A percentile compares a stretch with the other conserved stretches of the same genome.
Conservation (phyloP, 2,888 invertebrate species). For the Imbricaverruca yamaguchii region DNA sequence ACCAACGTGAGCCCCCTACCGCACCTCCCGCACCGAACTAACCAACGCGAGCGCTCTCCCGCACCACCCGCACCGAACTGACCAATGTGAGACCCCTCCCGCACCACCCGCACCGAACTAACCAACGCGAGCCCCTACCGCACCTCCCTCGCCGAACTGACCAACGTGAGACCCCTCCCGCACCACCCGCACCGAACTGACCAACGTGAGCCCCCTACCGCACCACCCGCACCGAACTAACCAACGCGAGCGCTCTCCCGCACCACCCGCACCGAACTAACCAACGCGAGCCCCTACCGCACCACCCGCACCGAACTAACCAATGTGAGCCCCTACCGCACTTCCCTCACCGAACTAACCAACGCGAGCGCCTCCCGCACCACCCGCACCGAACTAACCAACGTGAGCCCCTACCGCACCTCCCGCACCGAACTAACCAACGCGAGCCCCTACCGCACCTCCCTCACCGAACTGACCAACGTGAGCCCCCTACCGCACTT, state of each 20-base stretch:
- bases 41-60: slow-evolving; percentile 55
- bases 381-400: too few relatives aligned
- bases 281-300: slow-evolving; percentile 51
- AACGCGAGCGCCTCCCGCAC: slow-evolving; percentile 48
- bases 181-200: slow-evolving; percentile 77
- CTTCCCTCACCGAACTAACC: slow-evolving; percentile 79
- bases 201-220: slow-evolving; percentile 52
- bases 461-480: slow-evolving; percentile 79
- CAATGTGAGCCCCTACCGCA: too few relatives aligned
- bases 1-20: too few relatives aligned
- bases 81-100: background rate
- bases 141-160: too few relatives aligned
- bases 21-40: slow-evolving; percentile 75
- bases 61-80: too few relatives aligned
- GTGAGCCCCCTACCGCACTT: slow-evolving; percentile 45
- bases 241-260: slow-evolving; percentile 40
- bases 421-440: slow-evolving; percentile 80
- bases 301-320: too few relatives aligned
- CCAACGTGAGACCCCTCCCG: slow-evolving; percentile 40
- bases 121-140: slow-evolving; percentile 54
- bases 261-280: slow-evolving; percentile 77
- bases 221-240: too few relatives aligned
- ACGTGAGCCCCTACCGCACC: too few relatives aligned
- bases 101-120: slow-evolving; percentile 78
- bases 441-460: slow-evolving; percentile 60